Conservation (phyloP, 2,113 vertebrate species). For the Aspiorhynchus laticeps region DNA sequence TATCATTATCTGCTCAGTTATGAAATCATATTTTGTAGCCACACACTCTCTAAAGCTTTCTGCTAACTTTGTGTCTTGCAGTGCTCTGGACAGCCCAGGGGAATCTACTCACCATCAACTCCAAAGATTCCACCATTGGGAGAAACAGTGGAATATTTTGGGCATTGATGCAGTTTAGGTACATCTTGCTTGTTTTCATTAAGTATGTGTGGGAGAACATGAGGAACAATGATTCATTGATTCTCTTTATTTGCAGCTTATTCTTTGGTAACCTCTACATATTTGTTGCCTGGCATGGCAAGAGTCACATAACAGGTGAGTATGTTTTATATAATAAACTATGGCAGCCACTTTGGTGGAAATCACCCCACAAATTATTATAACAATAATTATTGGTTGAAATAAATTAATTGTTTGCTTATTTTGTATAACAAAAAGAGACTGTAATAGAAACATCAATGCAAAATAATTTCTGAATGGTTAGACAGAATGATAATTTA, state of each 20-base stretch:
- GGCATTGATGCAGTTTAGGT: conserved; percentile 96
- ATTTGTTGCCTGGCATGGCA: conserved; percentile 92
- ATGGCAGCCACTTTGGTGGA: not conserved
- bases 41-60: not conserved
- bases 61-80: conserved; percentile 56
- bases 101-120: conserved; percentile 92
- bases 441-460: not conserved
- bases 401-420: not conserved
- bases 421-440: not conserved
- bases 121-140: conserved; percentile 88
- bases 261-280: conserved; percentile 98
- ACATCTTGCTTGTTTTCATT: not conserved
- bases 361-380: not conserved
- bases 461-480: conserved; percentile 3
- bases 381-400: not conserved
- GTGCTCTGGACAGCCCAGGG: conserved; percentile 99
- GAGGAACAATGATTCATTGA: not conserved
- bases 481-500: not conserved
- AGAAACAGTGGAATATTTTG: conserved; percentile 97
- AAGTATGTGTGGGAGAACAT: not conserved
- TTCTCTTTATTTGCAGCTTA: conserved; percentile 78
- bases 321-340: not conserved
- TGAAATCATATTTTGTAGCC: not conserved
- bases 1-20: not conserved
- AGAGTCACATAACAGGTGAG: conserved; percentile 89